Evolutionary conservation across 1,140 invertebrate genomes (phyloP).

Genomic region (Brachystomella parvula): DNA sequence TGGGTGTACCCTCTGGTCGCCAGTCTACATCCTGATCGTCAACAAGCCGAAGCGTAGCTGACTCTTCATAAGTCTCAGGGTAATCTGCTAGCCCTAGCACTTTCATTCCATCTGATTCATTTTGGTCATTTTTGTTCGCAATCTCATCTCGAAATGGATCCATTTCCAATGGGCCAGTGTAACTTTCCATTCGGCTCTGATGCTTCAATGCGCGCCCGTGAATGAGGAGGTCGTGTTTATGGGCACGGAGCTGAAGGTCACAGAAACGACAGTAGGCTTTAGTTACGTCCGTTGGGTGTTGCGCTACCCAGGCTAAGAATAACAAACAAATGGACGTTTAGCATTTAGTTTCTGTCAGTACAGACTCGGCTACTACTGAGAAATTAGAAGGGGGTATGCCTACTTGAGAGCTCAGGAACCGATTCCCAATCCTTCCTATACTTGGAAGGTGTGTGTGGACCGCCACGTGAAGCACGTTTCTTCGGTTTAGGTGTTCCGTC

Average conservation of each 20-base stretch:
- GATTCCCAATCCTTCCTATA: constrained; percentile 27
- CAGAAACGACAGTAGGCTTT: constrained; percentile 27
- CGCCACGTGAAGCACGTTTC: not conserved
- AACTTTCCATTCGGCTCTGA: too few relatives aligned
- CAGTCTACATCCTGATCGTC: not conserved
- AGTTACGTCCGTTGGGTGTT: constrained; percentile 4
- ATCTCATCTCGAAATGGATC: not conserved
- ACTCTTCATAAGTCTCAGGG: not conserved
- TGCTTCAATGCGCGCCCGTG: not conserved
- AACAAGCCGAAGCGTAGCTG: not conserved
- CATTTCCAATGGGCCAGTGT: not conserved
- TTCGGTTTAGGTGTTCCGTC: not conserved
- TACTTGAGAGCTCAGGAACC: constrained; percentile 23
- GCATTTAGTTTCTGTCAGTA: too few relatives aligned
- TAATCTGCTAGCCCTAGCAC: not conserved
- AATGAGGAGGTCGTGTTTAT: constrained; percentile 25
- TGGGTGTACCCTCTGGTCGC: too few relatives aligned
- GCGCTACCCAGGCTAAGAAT: constrained; percentile 23
- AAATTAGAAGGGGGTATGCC: not conserved
- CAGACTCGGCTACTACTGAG: not conserved
- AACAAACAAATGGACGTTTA: constrained; percentile 10
- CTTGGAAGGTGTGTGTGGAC: constrained; percentile 8
- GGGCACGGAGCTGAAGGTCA: constrained; percentile 18
- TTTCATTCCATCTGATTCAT: not conserved
- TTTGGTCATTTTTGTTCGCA: not conserved